phyloP scores from a whole-genome alignment of 2,888 invertebrate species.

The Petrolisthes manimaculis region DNA sequence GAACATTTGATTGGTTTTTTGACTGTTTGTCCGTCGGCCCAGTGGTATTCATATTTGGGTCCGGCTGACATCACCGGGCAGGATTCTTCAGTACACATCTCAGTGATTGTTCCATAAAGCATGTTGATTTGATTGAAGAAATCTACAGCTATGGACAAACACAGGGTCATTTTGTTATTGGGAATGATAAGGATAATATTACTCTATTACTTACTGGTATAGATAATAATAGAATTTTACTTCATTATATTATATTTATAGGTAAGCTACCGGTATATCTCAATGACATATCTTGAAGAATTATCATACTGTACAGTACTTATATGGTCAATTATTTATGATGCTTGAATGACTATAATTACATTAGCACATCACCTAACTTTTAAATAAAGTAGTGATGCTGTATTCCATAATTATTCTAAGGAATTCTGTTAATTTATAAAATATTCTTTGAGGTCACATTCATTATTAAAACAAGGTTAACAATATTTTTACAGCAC shows the following conservation, averaged over 20 bases:
- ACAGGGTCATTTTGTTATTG: background rate
- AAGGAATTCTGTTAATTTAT: too few relatives aligned
- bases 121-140: conserved; percentile 99
- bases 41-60: conserved; percentile 99
- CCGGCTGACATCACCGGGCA: conserved; percentile 99
- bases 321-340: background rate
- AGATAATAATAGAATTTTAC: conserved; percentile 15
- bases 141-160: conserved; percentile 86
- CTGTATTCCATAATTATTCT: too few relatives aligned
- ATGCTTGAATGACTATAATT: too few relatives aligned
- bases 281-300: background rate
- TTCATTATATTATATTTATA: background rate
- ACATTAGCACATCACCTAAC: too few relatives aligned
- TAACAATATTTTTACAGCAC: too few relatives aligned
- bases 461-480: too few relatives aligned
- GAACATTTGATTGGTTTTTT: conserved; percentile 99
- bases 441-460: too few relatives aligned
- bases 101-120: conserved; percentile 99
- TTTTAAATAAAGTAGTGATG: too few relatives aligned
- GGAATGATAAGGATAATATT: background rate
- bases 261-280: background rate
- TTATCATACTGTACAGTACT: background rate
- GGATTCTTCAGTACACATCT: conserved; percentile 97
- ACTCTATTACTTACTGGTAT: background rate
- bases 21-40: conserved; percentile 98